phyloP scores from a whole-genome alignment of 2,888 invertebrate genomes.

The Pecten maximus region DNA sequence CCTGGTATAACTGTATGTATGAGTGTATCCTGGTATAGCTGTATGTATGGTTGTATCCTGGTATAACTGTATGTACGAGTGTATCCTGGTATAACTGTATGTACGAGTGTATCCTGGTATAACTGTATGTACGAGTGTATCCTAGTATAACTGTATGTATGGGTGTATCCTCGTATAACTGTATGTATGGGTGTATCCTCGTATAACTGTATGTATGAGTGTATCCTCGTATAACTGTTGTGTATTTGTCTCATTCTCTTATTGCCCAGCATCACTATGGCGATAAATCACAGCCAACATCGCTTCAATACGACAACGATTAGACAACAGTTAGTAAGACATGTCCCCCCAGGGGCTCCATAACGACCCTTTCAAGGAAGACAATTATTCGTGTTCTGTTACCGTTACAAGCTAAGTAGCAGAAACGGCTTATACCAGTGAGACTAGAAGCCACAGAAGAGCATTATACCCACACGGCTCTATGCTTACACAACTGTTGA shows the following conservation, averaged over 20 bases:
- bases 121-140: no score
- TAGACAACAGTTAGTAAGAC: background rate
- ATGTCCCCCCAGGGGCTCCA: background rate
- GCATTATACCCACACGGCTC: background rate
- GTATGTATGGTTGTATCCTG: background rate
- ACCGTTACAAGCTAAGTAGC: background rate
- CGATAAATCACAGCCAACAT: background rate
- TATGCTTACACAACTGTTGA: background rate
- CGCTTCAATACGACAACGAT: slow-evolving; percentile 20
- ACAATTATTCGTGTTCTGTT: slow-evolving; percentile 13
- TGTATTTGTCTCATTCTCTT: background rate
- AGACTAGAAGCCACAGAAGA: background rate
- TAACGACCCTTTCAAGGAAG: slow-evolving; percentile 35
- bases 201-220: background rate
- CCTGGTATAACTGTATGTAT: background rate
- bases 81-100: no score
- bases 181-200: no score
- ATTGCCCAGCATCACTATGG: background rate
- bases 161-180: no score
- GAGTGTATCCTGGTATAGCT: background rate
- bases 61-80: no score
- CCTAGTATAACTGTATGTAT: background rate
- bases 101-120: no score
- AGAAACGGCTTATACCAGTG: background rate
- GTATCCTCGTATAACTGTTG: background rate